Conservation (phyloP, 2,113 vertebrate genomes). For the Gnathonemus echidnorhynchus region DNA sequence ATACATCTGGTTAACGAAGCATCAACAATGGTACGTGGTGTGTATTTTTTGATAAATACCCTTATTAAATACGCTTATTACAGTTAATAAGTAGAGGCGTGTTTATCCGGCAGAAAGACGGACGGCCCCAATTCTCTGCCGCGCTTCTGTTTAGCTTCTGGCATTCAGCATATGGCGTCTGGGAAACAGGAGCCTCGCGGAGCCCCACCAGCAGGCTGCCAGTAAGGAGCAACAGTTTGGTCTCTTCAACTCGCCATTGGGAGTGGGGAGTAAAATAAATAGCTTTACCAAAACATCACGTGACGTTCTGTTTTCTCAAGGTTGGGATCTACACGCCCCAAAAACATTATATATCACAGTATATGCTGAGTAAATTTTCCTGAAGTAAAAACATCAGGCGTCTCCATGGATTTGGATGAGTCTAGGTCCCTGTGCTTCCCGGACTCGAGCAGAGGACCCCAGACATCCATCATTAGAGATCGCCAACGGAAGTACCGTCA, state of each 20-base stretch:
- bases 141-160: not conserved
- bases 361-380: conserved; percentile 47
- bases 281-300: not conserved
- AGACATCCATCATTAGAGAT: conserved; percentile 71
- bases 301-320: not conserved
- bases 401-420: conserved; percentile 75
- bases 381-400: conserved; percentile 63
- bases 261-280: not conserved
- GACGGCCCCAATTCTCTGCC: not conserved
- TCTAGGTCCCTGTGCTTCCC: conserved; percentile 54
- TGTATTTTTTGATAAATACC: not conserved
- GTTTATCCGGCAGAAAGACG: not conserved
- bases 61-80: not conserved
- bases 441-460: conserved; percentile 13
- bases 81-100: not conserved
- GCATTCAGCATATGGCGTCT: not conserved
- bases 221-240: not conserved
- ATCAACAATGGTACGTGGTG: not conserved
- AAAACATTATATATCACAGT: not conserved
- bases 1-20: not conserved
- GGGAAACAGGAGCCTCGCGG: not conserved
- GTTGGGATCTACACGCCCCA: not conserved
- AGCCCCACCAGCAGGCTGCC: not conserved
- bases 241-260: not conserved
- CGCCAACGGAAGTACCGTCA: conserved; percentile 59